phyloP scores from a whole-genome alignment of 1,140 invertebrate genomes.

The Rhagoletis zephyria region DNA sequence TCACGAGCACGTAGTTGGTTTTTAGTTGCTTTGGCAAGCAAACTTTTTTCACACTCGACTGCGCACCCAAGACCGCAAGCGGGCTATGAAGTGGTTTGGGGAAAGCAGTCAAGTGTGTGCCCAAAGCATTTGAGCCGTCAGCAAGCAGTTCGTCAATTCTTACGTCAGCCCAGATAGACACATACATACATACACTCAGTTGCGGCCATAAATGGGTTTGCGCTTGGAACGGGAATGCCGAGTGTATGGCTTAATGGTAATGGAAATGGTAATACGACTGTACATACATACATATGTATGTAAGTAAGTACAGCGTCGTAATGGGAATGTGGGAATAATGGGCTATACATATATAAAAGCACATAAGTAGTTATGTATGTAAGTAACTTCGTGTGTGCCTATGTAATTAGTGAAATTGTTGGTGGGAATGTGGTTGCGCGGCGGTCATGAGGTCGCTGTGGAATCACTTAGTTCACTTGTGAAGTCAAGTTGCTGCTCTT shows the following conservation, averaged over 20 bases:
- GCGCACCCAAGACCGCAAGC: conserved; percentile 47
- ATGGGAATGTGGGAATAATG: conserved; percentile 49
- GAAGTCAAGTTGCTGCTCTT: conserved; percentile 32
- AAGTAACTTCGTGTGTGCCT: conserved; percentile 13
- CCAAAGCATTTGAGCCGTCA: conserved; percentile 44
- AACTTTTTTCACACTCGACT: conserved; percentile 50
- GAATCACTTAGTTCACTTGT: conserved; percentile 51
- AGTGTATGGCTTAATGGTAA: conserved; percentile 46
- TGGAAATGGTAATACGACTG: conserved; percentile 40
- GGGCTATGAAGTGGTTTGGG: conserved; percentile 33
- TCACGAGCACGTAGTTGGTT: conserved; percentile 1
- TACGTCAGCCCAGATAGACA: background rate
- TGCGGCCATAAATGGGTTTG: conserved; percentile 22
- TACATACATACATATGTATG: background rate
- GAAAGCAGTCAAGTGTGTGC: conserved; percentile 42
- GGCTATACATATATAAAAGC: conserved; percentile 23
- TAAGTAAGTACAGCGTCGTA: background rate
- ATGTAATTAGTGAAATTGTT: conserved; percentile 53
- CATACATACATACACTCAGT: background rate
- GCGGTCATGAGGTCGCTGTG: conserved; percentile 44
- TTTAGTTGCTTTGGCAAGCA: conserved; percentile 40
- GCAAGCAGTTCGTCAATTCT: conserved; percentile 37
- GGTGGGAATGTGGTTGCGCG: conserved; percentile 46
- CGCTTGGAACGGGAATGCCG: conserved; percentile 24
- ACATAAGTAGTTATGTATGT: background rate